Conservation (phyloP, 2,113 vertebrate genomes). For the Scartelaos histophorus region DNA sequence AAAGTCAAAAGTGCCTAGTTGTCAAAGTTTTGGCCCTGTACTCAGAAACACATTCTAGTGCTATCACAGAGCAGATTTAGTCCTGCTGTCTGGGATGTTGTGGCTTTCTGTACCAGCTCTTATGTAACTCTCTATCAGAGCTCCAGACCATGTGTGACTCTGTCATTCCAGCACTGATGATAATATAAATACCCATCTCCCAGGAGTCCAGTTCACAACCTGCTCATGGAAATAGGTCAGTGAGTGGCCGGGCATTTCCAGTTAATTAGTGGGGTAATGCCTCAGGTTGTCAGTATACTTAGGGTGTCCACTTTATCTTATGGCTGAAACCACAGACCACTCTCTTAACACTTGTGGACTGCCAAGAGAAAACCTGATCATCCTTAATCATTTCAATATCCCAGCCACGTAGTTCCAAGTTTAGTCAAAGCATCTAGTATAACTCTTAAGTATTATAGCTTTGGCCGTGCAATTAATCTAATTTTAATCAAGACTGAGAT, state of each 20-base stretch:
- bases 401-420: background rate
- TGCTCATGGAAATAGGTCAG: conserved; percentile 55
- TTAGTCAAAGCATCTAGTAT: no score
- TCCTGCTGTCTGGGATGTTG: conserved; percentile 33
- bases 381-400: background rate
- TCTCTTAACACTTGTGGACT: background rate
- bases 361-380: conserved; percentile 2
- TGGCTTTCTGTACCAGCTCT: conserved; percentile 17
- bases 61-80: conserved; percentile 38
- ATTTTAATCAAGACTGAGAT: no score
- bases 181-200: conserved; percentile 65
- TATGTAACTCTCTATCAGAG: conserved; percentile 34
- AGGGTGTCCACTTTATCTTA: conserved; percentile 29
- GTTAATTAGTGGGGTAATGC: conserved; percentile 59
- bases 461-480: no score
- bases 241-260: conserved; percentile 54
- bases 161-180: conserved; percentile 50
- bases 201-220: conserved; percentile 64
- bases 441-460: no score
- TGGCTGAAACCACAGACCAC: conserved; percentile 13
- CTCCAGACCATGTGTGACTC: conserved; percentile 35
- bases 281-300: conserved; percentile 41
- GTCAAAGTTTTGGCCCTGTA: background rate
- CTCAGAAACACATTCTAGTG: background rate
- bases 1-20: background rate